A percentile compares a stretch with the other conserved stretches of the same genome.
phyloP scores from a whole-genome alignment of 1,140 invertebrate species.

The Andricus grossulariae region DNA sequence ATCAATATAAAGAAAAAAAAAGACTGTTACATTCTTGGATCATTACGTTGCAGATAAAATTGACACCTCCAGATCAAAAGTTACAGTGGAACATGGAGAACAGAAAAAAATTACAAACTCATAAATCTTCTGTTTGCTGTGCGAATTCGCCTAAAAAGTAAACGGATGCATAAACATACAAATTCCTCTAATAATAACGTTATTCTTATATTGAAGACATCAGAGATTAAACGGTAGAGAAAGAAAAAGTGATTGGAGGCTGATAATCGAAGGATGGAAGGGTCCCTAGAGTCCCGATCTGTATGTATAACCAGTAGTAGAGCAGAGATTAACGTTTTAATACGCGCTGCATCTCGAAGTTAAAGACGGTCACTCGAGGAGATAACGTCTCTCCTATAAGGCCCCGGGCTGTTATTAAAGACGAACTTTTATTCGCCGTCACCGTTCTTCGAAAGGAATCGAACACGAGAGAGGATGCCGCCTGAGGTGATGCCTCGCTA shows the following conservation, averaged over 20 bases:
- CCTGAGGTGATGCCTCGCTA: background rate
- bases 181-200: background rate
- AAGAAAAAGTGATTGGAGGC: constrained; percentile 32
- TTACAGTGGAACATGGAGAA: no score
- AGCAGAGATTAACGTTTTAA: constrained; percentile 70
- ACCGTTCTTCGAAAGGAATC: constrained; percentile 24
- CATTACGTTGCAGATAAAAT: no score
- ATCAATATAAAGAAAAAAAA: no score
- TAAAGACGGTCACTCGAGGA: constrained; percentile 49
- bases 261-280: constrained; percentile 30
- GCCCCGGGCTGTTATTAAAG: constrained; percentile 50
- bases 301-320: constrained; percentile 68
- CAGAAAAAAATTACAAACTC: no score
- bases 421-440: constrained; percentile 47
- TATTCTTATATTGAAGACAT: background rate
- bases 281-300: constrained; percentile 42
- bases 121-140: no score
- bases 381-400: constrained; percentile 50
- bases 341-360: constrained; percentile 55
- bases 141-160: background rate
- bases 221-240: constrained; percentile 24
- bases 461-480: background rate
- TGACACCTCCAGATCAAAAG: no score
- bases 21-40: no score
- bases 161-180: background rate